These are phyloP conservation scores for Dolichotis patagonum DNA, from an alignment of 2,113 vertebrate genomes.

Conservation along the genomic window DNA sequence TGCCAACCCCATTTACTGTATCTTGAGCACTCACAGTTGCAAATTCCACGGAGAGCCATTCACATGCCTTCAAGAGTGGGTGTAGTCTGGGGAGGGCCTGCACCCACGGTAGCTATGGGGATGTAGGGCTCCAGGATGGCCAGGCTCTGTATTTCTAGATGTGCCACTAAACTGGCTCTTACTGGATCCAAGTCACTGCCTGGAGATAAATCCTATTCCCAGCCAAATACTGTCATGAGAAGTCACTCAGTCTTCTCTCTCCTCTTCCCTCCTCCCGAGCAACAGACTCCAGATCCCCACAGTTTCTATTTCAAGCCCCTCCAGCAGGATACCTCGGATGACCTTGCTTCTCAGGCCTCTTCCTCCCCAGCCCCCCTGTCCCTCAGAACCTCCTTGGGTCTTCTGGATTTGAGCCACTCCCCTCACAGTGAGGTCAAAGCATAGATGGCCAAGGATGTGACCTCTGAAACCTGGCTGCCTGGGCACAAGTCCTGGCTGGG, in stretches of 20 bases:
- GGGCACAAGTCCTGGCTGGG: not conserved
- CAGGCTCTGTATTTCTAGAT: not conserved
- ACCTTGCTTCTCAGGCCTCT: constrained; percentile 9
- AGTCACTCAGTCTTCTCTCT: constrained; percentile 11
- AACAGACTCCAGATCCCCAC: constrained; percentile 31
- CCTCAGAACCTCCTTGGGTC: not conserved
- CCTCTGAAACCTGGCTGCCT: not conserved
- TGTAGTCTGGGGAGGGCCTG: not conserved
- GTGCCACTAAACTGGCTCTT: not conserved
- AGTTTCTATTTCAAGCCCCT: constrained; percentile 14
- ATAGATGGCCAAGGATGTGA: not conserved
- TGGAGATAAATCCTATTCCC: constrained; percentile 12
- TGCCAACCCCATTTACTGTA: accelerated
- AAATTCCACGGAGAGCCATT: not conserved
- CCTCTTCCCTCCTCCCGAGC: not conserved
- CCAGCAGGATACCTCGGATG: not conserved
- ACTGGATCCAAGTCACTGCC: not conserved
- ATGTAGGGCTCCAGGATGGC: not conserved
- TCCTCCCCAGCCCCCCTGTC: not conserved
- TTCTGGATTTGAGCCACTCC: not conserved
- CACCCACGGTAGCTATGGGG: not conserved
- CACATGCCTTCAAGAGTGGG: not conserved
- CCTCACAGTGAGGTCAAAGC: not conserved
- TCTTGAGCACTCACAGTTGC: not conserved
- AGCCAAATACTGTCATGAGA: constrained; percentile 43